Evolutionary conservation across 1,140 invertebrate species (phyloP).

Genomic region (Tachypleus tridentatus): DNA sequence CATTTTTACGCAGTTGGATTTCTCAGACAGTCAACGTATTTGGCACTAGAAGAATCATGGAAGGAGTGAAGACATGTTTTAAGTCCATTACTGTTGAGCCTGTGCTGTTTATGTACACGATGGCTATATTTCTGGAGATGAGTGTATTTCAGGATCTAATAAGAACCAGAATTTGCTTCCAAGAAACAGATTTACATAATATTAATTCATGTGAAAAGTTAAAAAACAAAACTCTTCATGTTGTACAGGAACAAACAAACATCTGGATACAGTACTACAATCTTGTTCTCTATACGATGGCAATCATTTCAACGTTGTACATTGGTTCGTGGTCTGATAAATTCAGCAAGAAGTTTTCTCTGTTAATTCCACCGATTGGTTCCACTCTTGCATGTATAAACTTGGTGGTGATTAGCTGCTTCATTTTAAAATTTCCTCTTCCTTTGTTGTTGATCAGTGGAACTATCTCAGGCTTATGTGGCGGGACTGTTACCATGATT

Average conservation of each 20-base stretch:
- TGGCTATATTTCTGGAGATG: neutral
- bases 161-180: neutral
- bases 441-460: neutral
- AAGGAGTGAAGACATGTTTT: no score
- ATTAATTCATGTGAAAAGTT: no score
- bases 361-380: neutral
- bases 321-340: conserved; percentile 2
- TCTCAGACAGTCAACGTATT: no score
- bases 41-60: no score
- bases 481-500: conserved; percentile 1
- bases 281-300: neutral
- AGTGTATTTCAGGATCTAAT: neutral
- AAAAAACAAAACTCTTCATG: no score
- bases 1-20: no score
- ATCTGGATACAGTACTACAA: no score
- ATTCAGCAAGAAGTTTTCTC: neutral
- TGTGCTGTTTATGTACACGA: neutral
- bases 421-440: neutral
- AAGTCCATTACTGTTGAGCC: neutral
- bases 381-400: neutral
- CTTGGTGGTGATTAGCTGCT: neutral
- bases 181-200: neutral
- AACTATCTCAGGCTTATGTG: neutral
- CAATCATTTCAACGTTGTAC: neutral
- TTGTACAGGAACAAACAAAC: no score